phyloP scores from a whole-genome alignment of 2,888 invertebrate species.

The Arrhopalites spinosus region DNA sequence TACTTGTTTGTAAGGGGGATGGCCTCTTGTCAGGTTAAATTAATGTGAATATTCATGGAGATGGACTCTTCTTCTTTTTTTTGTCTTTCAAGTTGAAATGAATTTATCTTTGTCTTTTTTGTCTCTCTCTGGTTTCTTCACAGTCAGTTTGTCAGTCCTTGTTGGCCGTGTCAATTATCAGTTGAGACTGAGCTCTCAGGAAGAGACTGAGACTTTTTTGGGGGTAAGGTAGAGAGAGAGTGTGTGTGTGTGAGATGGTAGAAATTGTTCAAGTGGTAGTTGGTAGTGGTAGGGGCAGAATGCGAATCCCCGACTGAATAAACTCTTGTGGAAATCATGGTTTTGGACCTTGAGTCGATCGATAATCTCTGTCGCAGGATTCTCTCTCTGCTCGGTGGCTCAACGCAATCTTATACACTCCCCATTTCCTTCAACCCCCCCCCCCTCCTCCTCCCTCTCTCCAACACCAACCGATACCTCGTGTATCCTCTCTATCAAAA shows the following conservation, averaged over 20 bases:
- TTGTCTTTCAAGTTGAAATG: not conserved
- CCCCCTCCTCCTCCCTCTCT: not conserved
- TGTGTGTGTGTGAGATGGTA: too few relatives aligned
- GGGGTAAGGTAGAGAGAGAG: conserved; percentile 15
- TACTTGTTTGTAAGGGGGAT: not conserved
- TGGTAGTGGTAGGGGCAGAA: conserved; percentile 26
- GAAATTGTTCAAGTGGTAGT: too few relatives aligned
- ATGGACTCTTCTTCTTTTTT: not conserved
- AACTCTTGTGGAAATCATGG: conserved; percentile 34
- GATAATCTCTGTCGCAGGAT: conserved; percentile 41
- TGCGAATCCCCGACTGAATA: conserved; percentile 47
- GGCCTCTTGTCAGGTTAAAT: not conserved
- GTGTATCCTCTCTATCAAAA: not conserved
- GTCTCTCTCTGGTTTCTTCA: too few relatives aligned
- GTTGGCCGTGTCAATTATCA: not conserved
- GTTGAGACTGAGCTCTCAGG: too few relatives aligned
- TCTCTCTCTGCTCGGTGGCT: conserved; percentile 22
- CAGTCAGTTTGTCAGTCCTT: conserved; percentile 6
- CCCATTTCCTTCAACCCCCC: not conserved
- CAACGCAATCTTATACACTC: conserved; percentile 1
- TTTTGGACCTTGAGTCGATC: conserved; percentile 31
- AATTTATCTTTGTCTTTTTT: conserved; percentile 19
- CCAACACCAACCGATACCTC: not conserved
- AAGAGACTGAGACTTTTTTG: too few relatives aligned
- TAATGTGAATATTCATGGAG: conserved; percentile 20